These are phyloP conservation scores for human DNA, from an alignment of 2,113 vertebrate genomes.

Conservation along the genomic window DNA sequence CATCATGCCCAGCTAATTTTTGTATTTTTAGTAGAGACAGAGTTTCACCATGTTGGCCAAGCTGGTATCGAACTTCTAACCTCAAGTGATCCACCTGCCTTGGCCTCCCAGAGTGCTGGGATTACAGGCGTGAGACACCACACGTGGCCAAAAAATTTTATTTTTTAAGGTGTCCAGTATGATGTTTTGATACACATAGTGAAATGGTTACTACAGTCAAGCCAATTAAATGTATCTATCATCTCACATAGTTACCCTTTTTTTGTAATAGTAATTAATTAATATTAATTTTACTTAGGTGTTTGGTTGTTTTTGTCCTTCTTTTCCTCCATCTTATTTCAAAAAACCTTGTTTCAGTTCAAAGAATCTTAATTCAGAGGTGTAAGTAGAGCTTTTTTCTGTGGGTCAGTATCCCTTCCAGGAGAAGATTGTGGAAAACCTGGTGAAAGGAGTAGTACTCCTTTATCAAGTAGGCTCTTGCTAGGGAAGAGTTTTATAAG, in stretches of 20 bases:
- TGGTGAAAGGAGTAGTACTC: background rate
- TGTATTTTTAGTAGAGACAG: background rate
- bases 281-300: background rate
- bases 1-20: background rate
- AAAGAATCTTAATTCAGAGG: slow-evolving; percentile 24
- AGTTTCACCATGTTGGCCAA: background rate
- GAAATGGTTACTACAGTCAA: background rate
- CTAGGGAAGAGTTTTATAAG: background rate
- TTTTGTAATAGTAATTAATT: no score
- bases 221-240: background rate
- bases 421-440: background rate
- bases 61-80: background rate
- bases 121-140: background rate
- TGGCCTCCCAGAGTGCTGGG: background rate
- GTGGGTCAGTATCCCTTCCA: background rate
- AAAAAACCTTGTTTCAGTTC: slow-evolving; percentile 7
- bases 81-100: background rate
- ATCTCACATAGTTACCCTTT: background rate
- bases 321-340: slow-evolving; percentile 10
- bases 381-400: background rate
- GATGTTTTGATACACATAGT: background rate
- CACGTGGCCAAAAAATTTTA: background rate
- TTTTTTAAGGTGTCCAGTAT: background rate
- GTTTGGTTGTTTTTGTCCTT: background rate
- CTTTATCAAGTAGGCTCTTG: background rate